Evolutionary conservation across 2,797 vertebrate species (phyloP).

Genomic region (Tragopan temminckii): DNA sequence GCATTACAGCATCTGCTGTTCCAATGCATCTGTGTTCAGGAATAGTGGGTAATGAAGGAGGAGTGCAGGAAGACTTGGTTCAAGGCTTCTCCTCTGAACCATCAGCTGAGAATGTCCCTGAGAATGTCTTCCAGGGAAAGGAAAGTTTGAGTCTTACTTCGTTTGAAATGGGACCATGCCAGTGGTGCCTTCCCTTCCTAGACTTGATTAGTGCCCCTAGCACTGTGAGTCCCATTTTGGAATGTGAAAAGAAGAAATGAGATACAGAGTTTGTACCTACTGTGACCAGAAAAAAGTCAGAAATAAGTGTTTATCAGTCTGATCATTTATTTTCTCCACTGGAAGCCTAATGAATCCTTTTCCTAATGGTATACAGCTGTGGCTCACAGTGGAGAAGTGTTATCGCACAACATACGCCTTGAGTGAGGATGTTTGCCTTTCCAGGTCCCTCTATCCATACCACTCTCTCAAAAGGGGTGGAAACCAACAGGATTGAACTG

Average conservation of each 20-base stretch:
- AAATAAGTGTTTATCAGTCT: not conserved
- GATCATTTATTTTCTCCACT: not conserved
- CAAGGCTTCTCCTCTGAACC: not conserved
- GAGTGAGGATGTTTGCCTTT: not conserved
- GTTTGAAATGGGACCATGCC: not conserved
- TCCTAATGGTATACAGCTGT: not conserved
- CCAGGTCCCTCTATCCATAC: not conserved
- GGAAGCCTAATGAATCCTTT: not conserved
- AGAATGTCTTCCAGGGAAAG: not conserved
- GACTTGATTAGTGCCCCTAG: rapidly evolving
- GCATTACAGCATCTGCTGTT: not conserved
- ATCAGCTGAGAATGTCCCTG: not conserved
- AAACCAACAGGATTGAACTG: not conserved
- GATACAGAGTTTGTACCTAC: not conserved
- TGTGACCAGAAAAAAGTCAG: not conserved
- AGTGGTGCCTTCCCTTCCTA: not conserved
- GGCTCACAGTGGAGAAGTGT: not conserved
- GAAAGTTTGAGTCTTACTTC: not conserved
- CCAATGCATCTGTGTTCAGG: rapidly evolving
- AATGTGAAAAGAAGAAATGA: not conserved
- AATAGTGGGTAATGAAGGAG: not conserved
- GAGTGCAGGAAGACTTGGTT: not conserved
- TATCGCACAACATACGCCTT: rapidly evolving
- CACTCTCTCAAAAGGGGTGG: not conserved
- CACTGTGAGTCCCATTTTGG: not conserved